A percentile compares a stretch with the other conserved stretches of the same genome.
Conservation (phyloP, 2,797 vertebrate genomes). For the Caiman crocodilus region DNA sequence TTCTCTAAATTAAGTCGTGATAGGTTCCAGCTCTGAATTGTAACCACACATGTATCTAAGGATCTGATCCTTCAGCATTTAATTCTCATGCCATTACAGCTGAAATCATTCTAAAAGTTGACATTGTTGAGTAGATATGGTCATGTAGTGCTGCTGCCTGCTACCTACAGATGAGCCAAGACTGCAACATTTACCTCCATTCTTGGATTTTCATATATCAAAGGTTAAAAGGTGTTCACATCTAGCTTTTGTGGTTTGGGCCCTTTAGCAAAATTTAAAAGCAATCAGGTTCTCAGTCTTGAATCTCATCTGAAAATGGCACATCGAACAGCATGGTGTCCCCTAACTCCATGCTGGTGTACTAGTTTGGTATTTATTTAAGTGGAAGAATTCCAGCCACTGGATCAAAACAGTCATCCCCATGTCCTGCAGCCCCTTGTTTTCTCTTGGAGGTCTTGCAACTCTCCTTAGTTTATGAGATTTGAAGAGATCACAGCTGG, state of each 20-base stretch:
- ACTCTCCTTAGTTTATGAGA: background rate
- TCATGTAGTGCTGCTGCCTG: background rate
- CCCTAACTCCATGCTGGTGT: background rate
- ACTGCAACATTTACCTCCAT: background rate
- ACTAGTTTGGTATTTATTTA: slow-evolving; percentile 12
- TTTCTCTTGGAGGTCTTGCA: background rate
- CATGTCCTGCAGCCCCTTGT: background rate
- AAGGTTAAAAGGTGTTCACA: background rate
- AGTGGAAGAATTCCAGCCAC: background rate
- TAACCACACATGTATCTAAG: background rate
- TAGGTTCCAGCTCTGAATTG: background rate
- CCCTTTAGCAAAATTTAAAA: slow-evolving; percentile 10
- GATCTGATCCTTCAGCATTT: slow-evolving; percentile 7
- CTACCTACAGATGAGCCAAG: background rate
- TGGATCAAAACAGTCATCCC: background rate
- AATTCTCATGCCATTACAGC: background rate
- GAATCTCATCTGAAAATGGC: slow-evolving; percentile 36
- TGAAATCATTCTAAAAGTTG: background rate
- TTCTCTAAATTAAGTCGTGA: background rate
- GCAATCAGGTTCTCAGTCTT: background rate
- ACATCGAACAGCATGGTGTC: background rate
- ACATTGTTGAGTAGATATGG: background rate
- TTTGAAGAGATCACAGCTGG: background rate
- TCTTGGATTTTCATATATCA: background rate
- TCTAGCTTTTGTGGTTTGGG: background rate